Evolutionary conservation across 2,888 invertebrate species (phyloP), one percentile per base, ranked within the genome.

Genomic region (Eupithecia vulgata): DNA sequence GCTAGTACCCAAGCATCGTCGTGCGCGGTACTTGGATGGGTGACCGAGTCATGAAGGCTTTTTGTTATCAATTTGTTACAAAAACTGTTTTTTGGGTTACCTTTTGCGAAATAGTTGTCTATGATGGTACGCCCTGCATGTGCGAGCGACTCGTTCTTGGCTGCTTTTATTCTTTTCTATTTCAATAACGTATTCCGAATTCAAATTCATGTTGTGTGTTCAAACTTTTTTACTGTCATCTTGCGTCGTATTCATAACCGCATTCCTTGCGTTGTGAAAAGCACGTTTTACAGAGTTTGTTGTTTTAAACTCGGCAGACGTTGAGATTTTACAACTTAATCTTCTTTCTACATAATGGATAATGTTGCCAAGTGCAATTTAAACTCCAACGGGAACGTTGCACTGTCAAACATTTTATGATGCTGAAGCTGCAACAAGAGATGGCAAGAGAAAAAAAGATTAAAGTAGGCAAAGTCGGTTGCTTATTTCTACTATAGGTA

Each of bases 21-120:
- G 90, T 89, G 89, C 90, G 89, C 82, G 87, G 87, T 90, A 90
- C 90, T 90, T 91, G 88, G 90, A 90, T 90, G 90, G 90, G 90
- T 90, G 90, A 90, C 13, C 42, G 42, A 13, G 13, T 42, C 42
- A 42, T 37, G 37, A 30, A 3, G 4, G 30, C 30, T 30, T 3
- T 30, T 3, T 30, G 30, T 4, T 30, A 30, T 30, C 30, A 30
- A 30, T 30, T 30, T 30, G 30, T 30, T 3, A 30, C n/a, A 30
- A 30, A 30, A 3, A 30, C 30, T 1, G 30, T 30, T 30, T 30
- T 30, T 30, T 30, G 30, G 30, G 30, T 1, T 30, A 1, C 30
- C 30, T 30, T 30, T 30, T 30, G 30, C 30, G 2, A 30, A 30
- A 30, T 30, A 30, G 30, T 30, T 30, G 4, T 30, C 2, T 30